A percentile compares a stretch with the other conserved stretches of the same genome.
phyloP scores from a whole-genome alignment of 2,888 invertebrate genomes.

The Papilio elwesi region DNA sequence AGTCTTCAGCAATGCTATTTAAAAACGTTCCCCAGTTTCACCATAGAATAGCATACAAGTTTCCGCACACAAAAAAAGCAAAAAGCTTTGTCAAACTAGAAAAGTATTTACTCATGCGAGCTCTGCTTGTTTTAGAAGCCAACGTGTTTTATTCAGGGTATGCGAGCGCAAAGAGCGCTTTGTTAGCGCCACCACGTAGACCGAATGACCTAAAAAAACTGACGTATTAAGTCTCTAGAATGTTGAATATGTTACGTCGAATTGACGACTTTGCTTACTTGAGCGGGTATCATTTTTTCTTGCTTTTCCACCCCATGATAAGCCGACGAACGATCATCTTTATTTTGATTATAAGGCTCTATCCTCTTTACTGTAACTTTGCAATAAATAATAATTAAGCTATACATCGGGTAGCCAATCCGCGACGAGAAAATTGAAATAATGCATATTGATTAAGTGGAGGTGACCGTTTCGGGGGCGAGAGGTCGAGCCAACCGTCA shows the following conservation, averaged over 20 bases:
- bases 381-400: too few relatives aligned
- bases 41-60: not conserved
- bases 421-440: too few relatives aligned
- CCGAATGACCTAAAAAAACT: constrained; percentile 22
- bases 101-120: constrained; percentile 17
- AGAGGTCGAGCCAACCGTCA: too few relatives aligned
- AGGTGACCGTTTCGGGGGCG: too few relatives aligned
- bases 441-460: too few relatives aligned
- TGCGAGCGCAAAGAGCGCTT: constrained; percentile 18
- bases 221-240: not conserved
- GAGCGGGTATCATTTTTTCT: not conserved
- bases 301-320: not conserved
- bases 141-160: constrained; percentile 17
- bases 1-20: too few relatives aligned
- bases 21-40: not conserved
- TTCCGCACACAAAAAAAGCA: not conserved
- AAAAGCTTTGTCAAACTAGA: constrained; percentile 16
- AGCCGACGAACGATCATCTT: too few relatives aligned
- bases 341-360: too few relatives aligned
- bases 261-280: not conserved
- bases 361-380: too few relatives aligned
- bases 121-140: not conserved
- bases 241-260: not conserved
- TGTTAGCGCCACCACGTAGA: constrained; percentile 18
- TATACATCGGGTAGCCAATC: too few relatives aligned